Evolutionary conservation across 1,140 invertebrate species (phyloP), one percentile per base, ranked within the genome.

Genomic region (Zaprionus ghesquierei): DNA sequence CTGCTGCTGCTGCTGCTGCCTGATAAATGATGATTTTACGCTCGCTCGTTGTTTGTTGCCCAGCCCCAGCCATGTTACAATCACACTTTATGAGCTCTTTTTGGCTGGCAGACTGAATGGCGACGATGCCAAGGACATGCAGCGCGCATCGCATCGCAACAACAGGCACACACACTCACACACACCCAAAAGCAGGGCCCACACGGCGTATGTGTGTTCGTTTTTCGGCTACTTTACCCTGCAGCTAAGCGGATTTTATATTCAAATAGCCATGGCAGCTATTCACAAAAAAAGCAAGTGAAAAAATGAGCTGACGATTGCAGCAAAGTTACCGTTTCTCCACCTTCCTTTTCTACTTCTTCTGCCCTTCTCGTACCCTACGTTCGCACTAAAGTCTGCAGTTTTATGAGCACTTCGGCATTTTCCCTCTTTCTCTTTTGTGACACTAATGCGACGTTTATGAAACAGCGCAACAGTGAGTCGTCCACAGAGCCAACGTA

Each of bases 21-120:
- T 89, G 84, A 87, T 87, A 87, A 87, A 87, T 87, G 79, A 89
- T 89, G 84, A 87, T 82, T 87, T 79, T 79, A 70, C 82, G 68
- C 84, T 77, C 65, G 51, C 62, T 78, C 58, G 62, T 66, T 64
- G 33, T 29, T 63, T 54, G 62, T 66, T 63, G 41, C 41, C 41
- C 41, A 46, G 72, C 69, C 71, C 69, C 68, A 54, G 68, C 79
- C 77, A 75, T 75, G 81, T 75, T 76, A 73, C 64, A 77, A 79
- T 79, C 75, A 77, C 79, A 82, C 84, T 87, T 82, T 87, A 89
- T 87, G 82, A 77, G 76, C 53, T 73, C 29, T 38, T 51, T 62
- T 33, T 44, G 33, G 38, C 69, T 64, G 54, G 29, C 59, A 86
- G 72, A 55, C 75, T 33, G 20, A 58, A 69, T 63, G 71, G 66